These are phyloP conservation scores for Numenius phaeopus DNA, from an alignment of 2,797 vertebrate genomes.

Conservation along the genomic window DNA sequence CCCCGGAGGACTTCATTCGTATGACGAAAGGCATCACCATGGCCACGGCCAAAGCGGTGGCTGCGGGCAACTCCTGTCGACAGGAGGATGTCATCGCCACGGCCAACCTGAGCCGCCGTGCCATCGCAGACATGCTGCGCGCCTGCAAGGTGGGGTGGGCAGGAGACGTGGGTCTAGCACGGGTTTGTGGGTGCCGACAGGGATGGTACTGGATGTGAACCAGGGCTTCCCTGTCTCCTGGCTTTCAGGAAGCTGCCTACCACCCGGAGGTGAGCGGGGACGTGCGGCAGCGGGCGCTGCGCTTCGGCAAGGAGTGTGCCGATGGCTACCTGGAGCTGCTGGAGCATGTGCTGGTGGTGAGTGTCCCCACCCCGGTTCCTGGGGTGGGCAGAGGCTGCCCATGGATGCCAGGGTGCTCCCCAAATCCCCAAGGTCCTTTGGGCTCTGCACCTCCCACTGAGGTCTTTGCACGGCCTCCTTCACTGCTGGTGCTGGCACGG, in stretches of 20 bases:
- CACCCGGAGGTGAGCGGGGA: constrained; percentile 92
- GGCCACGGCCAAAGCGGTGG: constrained; percentile 98
- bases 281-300: constrained; percentile 89
- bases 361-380: background rate
- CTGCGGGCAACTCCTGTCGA: constrained; percentile 95
- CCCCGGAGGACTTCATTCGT: constrained; percentile 97
- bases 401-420: background rate
- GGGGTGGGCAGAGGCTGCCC: background rate
- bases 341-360: constrained; percentile 96
- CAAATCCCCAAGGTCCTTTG: background rate
- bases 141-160: constrained; percentile 88
- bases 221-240: accelerated
- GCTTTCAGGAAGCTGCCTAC: constrained; percentile 90
- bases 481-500: background rate
- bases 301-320: constrained; percentile 93
- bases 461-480: background rate
- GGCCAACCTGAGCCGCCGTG: constrained; percentile 93
- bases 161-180: accelerated
- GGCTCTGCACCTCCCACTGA: background rate
- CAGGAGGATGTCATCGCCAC: constrained; percentile 97
- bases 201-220: background rate
- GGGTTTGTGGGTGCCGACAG: background rate
- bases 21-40: constrained; percentile 98
- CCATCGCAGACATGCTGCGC: constrained; percentile 95
- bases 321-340: constrained; percentile 93